Evolutionary conservation across 1,140 invertebrate species (phyloP).

Genomic region (Cardiocondyla obscurior): DNA sequence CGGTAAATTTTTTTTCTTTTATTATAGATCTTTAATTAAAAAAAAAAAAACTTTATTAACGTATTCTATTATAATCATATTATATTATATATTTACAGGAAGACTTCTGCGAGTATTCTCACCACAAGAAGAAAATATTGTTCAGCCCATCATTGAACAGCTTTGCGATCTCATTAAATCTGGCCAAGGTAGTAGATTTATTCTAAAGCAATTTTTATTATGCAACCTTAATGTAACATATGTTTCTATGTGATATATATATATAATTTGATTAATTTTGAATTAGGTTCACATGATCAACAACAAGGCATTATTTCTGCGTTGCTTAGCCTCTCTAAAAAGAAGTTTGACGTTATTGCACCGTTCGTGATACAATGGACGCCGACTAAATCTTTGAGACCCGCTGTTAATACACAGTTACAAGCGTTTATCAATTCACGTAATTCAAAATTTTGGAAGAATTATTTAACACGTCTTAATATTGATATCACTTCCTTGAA

Average conservation of each 20-base stretch:
- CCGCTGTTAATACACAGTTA: constrained; percentile 66
- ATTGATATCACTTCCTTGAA: too few relatives aligned
- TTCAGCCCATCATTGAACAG: constrained; percentile 73
- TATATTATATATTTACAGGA: constrained; percentile 66
- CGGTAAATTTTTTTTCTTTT: constrained; percentile 63
- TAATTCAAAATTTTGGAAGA: constrained; percentile 59
- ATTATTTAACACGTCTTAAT: too few relatives aligned
- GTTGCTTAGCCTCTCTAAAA: constrained; percentile 73
- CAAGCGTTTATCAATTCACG: constrained; percentile 64
- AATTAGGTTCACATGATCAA: constrained; percentile 71
- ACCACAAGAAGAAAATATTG: constrained; percentile 37
- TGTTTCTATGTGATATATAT: constrained; percentile 1
- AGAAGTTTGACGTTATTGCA: constrained; percentile 68
- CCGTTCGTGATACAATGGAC: constrained; percentile 73
- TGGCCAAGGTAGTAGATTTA: constrained; percentile 65
- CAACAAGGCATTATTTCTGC: constrained; percentile 77
- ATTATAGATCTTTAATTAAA: not conserved
- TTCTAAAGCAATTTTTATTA: constrained; percentile 6
- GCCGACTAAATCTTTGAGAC: constrained; percentile 62
- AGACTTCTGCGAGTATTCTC: constrained; percentile 75
- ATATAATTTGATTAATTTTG: constrained; percentile 20
- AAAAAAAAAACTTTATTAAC: too few relatives aligned
- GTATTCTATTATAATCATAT: not conserved
- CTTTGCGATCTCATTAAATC: constrained; percentile 74
- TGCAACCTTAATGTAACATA: not conserved